Evolutionary conservation across 2,888 invertebrate genomes (phyloP).

Genomic region (Leptinotarsa juncta): DNA sequence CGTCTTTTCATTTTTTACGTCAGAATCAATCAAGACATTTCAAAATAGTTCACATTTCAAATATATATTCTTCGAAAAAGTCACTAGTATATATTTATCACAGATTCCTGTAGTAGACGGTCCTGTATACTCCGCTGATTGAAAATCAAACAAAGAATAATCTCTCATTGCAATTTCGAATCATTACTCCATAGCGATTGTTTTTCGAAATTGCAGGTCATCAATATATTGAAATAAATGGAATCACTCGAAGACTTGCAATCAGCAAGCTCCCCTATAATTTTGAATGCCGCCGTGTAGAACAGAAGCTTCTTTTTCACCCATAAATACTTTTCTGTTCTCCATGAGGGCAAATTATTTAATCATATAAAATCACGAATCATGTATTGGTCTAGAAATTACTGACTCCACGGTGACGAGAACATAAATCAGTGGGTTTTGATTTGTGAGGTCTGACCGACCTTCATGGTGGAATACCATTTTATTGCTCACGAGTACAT

Average conservation of each 20-base stretch:
- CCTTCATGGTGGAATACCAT: background rate
- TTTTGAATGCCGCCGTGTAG: slow-evolving; percentile 41
- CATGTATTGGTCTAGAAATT: slow-evolving; percentile 18
- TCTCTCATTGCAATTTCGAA: slow-evolving; percentile 16
- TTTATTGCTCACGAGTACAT: background rate
- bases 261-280: slow-evolving; percentile 39
- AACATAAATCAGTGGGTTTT: slow-evolving; percentile 7
- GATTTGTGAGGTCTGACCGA: slow-evolving; percentile 2
- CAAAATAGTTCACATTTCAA: too few species aligned
- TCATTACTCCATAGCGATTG: slow-evolving; percentile 23
- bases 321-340: slow-evolving; percentile 23
- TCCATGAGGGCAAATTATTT: slow-evolving; percentile 22
- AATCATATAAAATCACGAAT: slow-evolving; percentile 20
- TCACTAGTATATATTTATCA: too few species aligned
- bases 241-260: slow-evolving; percentile 33
- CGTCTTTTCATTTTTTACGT: too few species aligned
- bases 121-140: background rate
- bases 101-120: background rate
- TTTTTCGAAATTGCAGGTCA: slow-evolving; percentile 37
- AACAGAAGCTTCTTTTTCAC: slow-evolving; percentile 38
- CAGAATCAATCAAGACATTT: too few species aligned
- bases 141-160: slow-evolving; percentile 10
- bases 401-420: slow-evolving; percentile 8
- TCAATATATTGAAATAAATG: slow-evolving; percentile 41
- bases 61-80: too few species aligned